phyloP scores from a whole-genome alignment of 92 coral and sea anemone species.

The Heliopora coerulea region DNA sequence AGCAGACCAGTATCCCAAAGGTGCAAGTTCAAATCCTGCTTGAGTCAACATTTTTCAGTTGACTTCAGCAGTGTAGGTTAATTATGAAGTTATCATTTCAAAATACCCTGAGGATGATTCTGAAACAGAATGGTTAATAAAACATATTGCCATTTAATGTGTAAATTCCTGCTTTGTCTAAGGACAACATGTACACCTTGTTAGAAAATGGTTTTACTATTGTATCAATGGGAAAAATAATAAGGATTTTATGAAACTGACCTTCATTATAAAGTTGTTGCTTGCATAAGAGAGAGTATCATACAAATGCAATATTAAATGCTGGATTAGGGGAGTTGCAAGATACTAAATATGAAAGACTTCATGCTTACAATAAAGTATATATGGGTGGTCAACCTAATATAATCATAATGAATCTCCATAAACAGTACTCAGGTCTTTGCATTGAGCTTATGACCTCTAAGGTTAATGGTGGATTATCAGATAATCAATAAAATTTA shows the following conservation, averaged over 20 bases:
- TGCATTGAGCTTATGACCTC: constrained; percentile 20
- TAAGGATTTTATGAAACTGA: not conserved
- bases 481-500: constrained; percentile 4
- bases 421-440: not conserved
- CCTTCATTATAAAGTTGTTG: not conserved
- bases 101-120: too few relatives aligned
- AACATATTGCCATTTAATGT: too few relatives aligned
- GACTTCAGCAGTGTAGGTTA: too few relatives aligned
- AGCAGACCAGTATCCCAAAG: too few relatives aligned
- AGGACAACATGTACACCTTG: too few relatives aligned
- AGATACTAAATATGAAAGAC: not conserved
- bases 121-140: too few relatives aligned
- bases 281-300: not conserved
- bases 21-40: too few relatives aligned
- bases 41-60: too few relatives aligned
- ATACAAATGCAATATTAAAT: not conserved
- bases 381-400: constrained; percentile 31
- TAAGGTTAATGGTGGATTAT: not conserved
- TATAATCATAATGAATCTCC: constrained; percentile 2
- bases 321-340: constrained; percentile 12
- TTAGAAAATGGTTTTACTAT: too few relatives aligned
- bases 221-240: too few relatives aligned
- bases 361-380: not conserved
- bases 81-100: too few relatives aligned
- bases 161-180: too few relatives aligned